Evolutionary conservation across 2,888 invertebrate species (phyloP).

Genomic region (Phlogophora meticulosa): DNA sequence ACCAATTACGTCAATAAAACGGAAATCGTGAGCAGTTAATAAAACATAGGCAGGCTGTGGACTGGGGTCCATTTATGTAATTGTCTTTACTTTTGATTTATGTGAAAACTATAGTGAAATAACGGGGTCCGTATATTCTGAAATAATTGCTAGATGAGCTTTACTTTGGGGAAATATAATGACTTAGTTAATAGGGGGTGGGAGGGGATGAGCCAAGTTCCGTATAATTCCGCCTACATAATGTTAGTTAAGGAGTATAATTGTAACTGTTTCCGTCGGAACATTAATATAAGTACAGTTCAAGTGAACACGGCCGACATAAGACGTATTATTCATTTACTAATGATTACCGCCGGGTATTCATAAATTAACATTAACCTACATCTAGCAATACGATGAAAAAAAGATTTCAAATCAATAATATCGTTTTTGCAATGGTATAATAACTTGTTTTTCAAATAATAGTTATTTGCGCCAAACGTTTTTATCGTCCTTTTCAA

Average conservation of each 20-base stretch:
- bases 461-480: no score
- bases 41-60: neutral
- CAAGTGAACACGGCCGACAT: conserved; percentile 1
- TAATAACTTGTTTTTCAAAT: neutral
- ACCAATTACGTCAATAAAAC: conserved; percentile 15
- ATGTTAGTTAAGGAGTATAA: conserved; percentile 19
- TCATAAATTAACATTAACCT: neutral
- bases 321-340: conserved; percentile 8
- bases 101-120: neutral
- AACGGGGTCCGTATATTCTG: conserved; percentile 3
- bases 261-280: conserved; percentile 9
- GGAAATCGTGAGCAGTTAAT: conserved; percentile 6
- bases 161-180: neutral
- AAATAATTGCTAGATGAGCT: neutral
- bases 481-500: no score
- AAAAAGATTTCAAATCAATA: neutral
- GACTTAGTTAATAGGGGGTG: conserved; percentile 16
- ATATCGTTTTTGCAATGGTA: neutral
- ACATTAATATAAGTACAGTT: conserved; percentile 4
- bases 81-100: neutral
- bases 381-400: neutral
- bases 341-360: neutral
- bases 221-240: conserved; percentile 6
- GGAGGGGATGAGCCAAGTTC: neutral
- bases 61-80: neutral